A percentile compares a stretch with the other conserved stretches of the same genome.
phyloP scores from a whole-genome alignment of 1,140 invertebrate species.

The Drosophila lacertosa region DNA sequence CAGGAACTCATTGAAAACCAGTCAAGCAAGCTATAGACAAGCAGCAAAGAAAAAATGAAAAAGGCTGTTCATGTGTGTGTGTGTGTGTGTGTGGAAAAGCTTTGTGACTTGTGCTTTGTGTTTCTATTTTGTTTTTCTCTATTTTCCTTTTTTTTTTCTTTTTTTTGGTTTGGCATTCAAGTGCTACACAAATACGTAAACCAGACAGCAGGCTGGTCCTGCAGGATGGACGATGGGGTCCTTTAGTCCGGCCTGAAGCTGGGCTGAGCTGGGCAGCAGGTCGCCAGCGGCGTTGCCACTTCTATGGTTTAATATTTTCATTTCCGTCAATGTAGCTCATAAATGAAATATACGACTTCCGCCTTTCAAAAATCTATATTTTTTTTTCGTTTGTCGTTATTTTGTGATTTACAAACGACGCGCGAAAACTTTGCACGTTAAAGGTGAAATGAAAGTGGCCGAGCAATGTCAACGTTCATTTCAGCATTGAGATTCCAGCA shows the following conservation, averaged over 20 bases:
- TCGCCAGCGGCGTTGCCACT: slow-evolving; percentile 30
- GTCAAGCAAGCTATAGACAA: slow-evolving; percentile 43
- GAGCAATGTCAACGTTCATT: slow-evolving; percentile 55
- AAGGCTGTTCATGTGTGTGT: slow-evolving; percentile 30
- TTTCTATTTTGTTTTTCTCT: slow-evolving; percentile 1
- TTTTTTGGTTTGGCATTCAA: slow-evolving; percentile 18
- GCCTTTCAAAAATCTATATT: slow-evolving; percentile 14
- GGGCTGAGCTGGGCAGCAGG: neutral
- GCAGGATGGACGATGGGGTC: neutral
- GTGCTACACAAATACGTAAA: slow-evolving; percentile 33
- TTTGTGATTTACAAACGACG: slow-evolving; percentile 36
- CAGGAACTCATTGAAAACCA: slow-evolving; percentile 47
- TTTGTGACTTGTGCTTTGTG: slow-evolving; percentile 38
- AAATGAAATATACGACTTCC: slow-evolving; percentile 73
- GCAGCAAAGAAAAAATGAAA: slow-evolving; percentile 24
- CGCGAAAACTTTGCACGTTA: slow-evolving; percentile 46
- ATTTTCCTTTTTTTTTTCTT: slow-evolving; percentile 4
- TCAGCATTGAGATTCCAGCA: slow-evolving; percentile 51
- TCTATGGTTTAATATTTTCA: slow-evolving; percentile 78
- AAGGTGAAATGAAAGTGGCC: slow-evolving; percentile 76
- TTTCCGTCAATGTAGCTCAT: slow-evolving; percentile 67
- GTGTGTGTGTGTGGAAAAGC: slow-evolving; percentile 5
- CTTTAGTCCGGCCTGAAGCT: slow-evolving; percentile 16
- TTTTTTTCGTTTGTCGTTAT: slow-evolving; percentile 1
- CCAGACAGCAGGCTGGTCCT: neutral